Conservation (phyloP, 2,888 invertebrate genomes). For the Stenurella melanura region DNA sequence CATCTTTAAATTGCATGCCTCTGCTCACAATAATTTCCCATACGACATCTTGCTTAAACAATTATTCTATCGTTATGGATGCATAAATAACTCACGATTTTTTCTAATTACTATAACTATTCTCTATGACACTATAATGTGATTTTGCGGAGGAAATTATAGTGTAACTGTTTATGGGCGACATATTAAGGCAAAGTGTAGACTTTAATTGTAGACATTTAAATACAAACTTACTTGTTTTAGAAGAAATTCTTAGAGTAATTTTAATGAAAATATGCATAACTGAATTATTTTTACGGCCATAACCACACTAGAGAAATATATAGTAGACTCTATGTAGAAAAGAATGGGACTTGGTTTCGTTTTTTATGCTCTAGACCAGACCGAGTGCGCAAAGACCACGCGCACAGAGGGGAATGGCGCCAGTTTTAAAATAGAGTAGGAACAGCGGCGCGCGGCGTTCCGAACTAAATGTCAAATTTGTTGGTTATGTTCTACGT, state of each 20-base stretch:
- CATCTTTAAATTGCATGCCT: constrained; percentile 46
- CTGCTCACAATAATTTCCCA: constrained; percentile 47
- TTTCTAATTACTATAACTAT: constrained; percentile 43
- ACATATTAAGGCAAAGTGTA: constrained; percentile 2
- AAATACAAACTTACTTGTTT: background rate
- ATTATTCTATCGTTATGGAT: constrained; percentile 54
- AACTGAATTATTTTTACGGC: background rate
- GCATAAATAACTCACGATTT: constrained; percentile 51
- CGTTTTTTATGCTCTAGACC: too few species aligned
- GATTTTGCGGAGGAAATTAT: constrained; percentile 31
- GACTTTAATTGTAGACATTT: constrained; percentile 1
- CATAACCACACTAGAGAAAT: too few species aligned
- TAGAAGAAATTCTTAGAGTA: background rate
- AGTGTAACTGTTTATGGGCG: background rate
- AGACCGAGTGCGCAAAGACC: too few species aligned
- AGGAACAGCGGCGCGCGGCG: too few species aligned
- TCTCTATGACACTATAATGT: constrained; percentile 37
- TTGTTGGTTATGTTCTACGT: too few species aligned
- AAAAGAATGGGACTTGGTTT: too few species aligned
- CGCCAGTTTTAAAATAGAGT: too few species aligned
- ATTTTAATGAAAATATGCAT: background rate
- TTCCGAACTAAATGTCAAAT: too few species aligned
- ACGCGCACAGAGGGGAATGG: too few species aligned
- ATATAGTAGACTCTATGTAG: too few species aligned
- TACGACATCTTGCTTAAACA: constrained; percentile 43